These are phyloP conservation scores for Lathronympha strigana DNA, from an alignment of 2,888 invertebrate species.

Conservation along the genomic window DNA sequence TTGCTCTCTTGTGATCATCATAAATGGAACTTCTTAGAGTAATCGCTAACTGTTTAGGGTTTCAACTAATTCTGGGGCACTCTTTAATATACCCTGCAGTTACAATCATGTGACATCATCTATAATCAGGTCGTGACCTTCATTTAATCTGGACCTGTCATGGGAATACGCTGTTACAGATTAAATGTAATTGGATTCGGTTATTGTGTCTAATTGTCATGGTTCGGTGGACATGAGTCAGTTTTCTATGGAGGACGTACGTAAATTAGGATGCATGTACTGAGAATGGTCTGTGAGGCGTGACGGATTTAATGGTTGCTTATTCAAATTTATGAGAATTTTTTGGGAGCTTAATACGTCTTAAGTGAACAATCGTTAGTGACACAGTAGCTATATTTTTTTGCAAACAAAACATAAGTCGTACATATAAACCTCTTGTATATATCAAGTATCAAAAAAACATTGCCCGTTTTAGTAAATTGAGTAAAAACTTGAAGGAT, in stretches of 20 bases:
- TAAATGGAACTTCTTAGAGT: constrained; percentile 35
- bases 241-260: constrained; percentile 25
- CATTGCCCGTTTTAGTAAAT: background rate
- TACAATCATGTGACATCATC: constrained; percentile 65
- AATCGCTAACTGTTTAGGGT: constrained; percentile 44
- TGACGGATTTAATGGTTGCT: constrained; percentile 14
- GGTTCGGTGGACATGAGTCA: constrained; percentile 38
- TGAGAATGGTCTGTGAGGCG: constrained; percentile 22
- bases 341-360: constrained; percentile 1
- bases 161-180: constrained; percentile 50
- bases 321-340: constrained; percentile 23
- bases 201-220: constrained; percentile 46
- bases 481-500: background rate
- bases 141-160: constrained; percentile 64
- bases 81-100: constrained; percentile 54
- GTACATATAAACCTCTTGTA: background rate
- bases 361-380: background rate
- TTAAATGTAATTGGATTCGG: constrained; percentile 62
- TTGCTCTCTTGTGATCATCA: constrained; percentile 43
- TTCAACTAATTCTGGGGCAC: constrained; percentile 54
- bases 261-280: constrained; percentile 35
- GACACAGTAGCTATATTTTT: background rate
- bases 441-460: background rate
- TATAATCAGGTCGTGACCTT: constrained; percentile 66
- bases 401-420: background rate